Evolutionary conservation across 2,113 vertebrate genomes (phyloP).

Genomic region (Colistium nudipinnis): DNA sequence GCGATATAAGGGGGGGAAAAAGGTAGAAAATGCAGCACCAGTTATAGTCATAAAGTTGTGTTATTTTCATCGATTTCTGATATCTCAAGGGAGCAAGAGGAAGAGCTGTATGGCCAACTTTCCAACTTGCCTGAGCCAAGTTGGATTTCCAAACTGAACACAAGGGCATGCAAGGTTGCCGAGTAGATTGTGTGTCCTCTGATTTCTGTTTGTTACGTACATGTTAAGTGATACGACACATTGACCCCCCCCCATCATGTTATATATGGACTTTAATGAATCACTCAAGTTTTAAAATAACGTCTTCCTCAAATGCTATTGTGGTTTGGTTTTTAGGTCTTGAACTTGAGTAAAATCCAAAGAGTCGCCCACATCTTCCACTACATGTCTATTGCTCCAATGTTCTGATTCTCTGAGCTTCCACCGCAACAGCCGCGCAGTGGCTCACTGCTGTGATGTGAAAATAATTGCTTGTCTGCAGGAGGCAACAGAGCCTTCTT

Average conservation of each 20-base stretch:
- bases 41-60: conserved; percentile 25
- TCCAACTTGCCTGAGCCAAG: conserved; percentile 32
- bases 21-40: not conserved
- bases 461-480: conserved; percentile 34
- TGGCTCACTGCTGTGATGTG: not conserved
- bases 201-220: conserved; percentile 15
- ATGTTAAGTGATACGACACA: conserved; percentile 15
- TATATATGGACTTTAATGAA: conserved; percentile 27
- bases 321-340: conserved; percentile 5
- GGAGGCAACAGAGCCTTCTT: conserved; percentile 25
- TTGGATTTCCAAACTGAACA: conserved; percentile 41
- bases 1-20: not conserved
- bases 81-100: conserved; percentile 33
- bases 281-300: conserved; percentile 18
- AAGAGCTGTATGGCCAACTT: conserved; percentile 34
- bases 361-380: not conserved
- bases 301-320: conserved; percentile 1
- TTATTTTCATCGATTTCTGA: conserved; percentile 19
- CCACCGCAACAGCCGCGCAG: too few relatives aligned
- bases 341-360: conserved; percentile 9
- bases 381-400: not conserved
- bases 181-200: conserved; percentile 25
- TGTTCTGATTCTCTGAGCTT: not conserved
- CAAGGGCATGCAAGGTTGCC: conserved; percentile 25
- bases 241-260: conserved; percentile 11